Percentiles rank a stretch among this genome's conserved stretches.
Conservation (phyloP, 2,888 invertebrate genomes). For the Sisyra terminalis region DNA sequence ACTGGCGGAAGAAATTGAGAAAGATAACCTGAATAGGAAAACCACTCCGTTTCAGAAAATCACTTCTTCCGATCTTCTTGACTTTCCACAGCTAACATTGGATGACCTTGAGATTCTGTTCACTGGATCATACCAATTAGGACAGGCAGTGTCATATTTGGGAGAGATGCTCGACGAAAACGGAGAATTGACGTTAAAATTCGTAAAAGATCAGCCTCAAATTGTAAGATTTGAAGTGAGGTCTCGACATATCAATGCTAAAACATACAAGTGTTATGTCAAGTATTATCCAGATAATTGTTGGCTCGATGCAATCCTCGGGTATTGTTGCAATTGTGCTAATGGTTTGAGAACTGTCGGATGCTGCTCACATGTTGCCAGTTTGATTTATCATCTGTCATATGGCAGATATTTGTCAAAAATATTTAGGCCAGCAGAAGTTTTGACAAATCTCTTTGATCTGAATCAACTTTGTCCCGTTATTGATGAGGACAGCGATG, state of each 20-base stretch:
- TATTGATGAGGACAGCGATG: too few relatives aligned
- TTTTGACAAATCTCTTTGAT: not conserved
- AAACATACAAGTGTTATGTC: slow-evolving; percentile 1
- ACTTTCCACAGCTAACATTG: slow-evolving; percentile 2
- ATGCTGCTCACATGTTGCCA: slow-evolving; percentile 9
- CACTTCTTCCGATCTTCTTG: not conserved
- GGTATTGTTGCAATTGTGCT: slow-evolving; percentile 8
- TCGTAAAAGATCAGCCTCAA: slow-evolving; percentile 2
- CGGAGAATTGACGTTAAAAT: slow-evolving; percentile 3
- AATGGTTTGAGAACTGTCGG: slow-evolving; percentile 9
- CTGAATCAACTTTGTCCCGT: too few relatives aligned
- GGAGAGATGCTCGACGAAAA: slow-evolving; percentile 9
- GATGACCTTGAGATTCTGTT: slow-evolving; percentile 3
- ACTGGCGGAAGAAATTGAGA: slow-evolving; percentile 6
- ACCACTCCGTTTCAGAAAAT: slow-evolving; percentile 1
- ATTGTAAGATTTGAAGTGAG: slow-evolving; percentile 5
- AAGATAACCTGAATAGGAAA: slow-evolving; percentile 5
- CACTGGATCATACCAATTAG: slow-evolving; percentile 5
- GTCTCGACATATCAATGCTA: slow-evolving; percentile 8
- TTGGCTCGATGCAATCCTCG: slow-evolving; percentile 2
- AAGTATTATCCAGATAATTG: slow-evolving; percentile 1
- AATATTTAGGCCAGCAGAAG: not conserved
- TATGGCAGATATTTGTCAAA: slow-evolving; percentile 1
- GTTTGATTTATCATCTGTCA: slow-evolving; percentile 6
- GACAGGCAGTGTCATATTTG: slow-evolving; percentile 9